Conservation (phyloP, 2,888 invertebrate genomes). For the Pandemis cinnamomeana region DNA sequence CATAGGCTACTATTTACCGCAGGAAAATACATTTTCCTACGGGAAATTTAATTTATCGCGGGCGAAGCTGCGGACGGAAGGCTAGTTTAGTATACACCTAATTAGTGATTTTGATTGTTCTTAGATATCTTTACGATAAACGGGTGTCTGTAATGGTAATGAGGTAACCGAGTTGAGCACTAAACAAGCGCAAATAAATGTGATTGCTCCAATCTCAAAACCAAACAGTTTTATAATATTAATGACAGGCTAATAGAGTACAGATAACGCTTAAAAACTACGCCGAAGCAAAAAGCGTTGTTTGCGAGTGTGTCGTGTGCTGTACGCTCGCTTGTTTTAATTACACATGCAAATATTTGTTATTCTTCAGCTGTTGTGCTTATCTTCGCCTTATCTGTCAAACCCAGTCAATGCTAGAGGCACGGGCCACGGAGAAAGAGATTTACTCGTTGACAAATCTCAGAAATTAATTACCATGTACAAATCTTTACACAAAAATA, state of each 20-base stretch:
- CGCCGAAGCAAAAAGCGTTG: slow-evolving; percentile 62
- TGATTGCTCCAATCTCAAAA: slow-evolving; percentile 9
- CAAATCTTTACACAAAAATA: not conserved
- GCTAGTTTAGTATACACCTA: slow-evolving; percentile 1
- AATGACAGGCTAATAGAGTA: slow-evolving; percentile 26
- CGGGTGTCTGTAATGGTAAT: not conserved
- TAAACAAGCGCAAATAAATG: slow-evolving; percentile 6
- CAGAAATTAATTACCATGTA: slow-evolving; percentile 6
- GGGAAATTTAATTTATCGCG: too few species aligned
- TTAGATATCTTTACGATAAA: slow-evolving; percentile 61
- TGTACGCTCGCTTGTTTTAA: slow-evolving; percentile 71
- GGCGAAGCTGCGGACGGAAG: too few species aligned
- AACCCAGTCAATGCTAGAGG: slow-evolving; percentile 81
- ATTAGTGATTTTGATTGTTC: slow-evolving; percentile 1
- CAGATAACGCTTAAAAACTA: slow-evolving; percentile 44
- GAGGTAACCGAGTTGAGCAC: slow-evolving; percentile 42
- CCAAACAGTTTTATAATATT: slow-evolving; percentile 20
- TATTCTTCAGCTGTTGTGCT: slow-evolving; percentile 69
- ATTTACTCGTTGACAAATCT: slow-evolving; percentile 43
- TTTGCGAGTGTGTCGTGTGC: slow-evolving; percentile 65
- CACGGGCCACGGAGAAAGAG: slow-evolving; percentile 67
- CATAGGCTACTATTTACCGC: too few species aligned
- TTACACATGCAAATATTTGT: slow-evolving; percentile 79
- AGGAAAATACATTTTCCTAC: too few species aligned
- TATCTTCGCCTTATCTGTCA: slow-evolving; percentile 82